phyloP scores from a whole-genome alignment of 2,797 vertebrate genomes.

The Ciconia nigra region DNA sequence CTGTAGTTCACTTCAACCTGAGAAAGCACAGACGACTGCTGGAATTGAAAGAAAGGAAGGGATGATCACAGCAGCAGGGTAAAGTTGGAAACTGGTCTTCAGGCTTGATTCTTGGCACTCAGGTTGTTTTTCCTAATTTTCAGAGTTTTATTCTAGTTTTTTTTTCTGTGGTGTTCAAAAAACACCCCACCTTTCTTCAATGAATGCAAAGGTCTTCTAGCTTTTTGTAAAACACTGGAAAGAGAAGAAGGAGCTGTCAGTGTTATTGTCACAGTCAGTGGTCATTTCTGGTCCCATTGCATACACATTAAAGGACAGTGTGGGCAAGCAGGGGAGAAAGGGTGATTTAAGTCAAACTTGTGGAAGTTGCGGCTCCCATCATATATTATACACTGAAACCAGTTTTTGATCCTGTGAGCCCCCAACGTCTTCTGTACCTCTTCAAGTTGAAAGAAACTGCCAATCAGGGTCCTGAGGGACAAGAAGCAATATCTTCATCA shows the following conservation, averaged over 20 bases:
- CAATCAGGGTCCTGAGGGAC: background rate
- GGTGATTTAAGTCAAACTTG: background rate
- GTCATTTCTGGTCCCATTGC: background rate
- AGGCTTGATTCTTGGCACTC: background rate
- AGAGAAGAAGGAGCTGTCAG: background rate
- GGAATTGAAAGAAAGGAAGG: background rate
- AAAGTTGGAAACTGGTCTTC: background rate
- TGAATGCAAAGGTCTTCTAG: background rate
- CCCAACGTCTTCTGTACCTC: background rate
- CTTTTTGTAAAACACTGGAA: background rate
- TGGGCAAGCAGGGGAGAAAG: background rate
- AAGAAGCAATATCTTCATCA: background rate
- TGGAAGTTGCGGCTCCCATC: background rate
- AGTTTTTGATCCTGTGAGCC: background rate
- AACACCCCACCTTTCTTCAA: background rate
- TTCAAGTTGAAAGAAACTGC: background rate
- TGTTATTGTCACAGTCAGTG: background rate
- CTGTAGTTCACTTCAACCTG: background rate
- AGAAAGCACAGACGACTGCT: background rate
- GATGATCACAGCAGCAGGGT: background rate
- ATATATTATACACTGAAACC: background rate
- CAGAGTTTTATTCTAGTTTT: too few species aligned
- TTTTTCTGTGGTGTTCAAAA: background rate
- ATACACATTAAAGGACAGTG: background rate
- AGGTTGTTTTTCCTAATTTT: background rate